These are phyloP conservation scores for Biston stratarius DNA, from an alignment of 2,888 invertebrate species.

Conservation along the genomic window DNA sequence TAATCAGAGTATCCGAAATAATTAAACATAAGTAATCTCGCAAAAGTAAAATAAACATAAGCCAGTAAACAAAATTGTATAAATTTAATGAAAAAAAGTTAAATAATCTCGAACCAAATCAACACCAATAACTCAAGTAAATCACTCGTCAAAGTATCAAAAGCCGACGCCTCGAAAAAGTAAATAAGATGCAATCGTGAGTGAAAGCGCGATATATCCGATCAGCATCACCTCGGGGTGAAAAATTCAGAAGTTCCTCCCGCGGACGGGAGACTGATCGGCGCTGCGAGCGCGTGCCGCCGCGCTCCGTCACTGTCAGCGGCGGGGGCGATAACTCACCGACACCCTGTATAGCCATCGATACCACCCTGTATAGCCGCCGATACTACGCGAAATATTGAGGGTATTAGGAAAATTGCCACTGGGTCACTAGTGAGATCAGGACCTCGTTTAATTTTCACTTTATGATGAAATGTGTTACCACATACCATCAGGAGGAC, in stretches of 20 bases:
- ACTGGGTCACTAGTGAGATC: conserved; percentile 48
- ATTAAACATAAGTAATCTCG: neutral
- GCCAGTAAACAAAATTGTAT: too few species aligned
- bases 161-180: neutral
- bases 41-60: too few species aligned
- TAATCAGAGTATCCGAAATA: too few species aligned
- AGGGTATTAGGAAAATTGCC: conserved; percentile 30
- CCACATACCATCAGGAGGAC: too few species aligned
- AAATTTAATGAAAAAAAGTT: neutral
- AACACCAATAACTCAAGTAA: neutral
- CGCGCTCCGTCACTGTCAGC: conserved; percentile 66
- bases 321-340: conserved; percentile 35
- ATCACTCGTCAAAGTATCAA: conserved; percentile 8
- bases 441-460: neutral
- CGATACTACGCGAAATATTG: too few species aligned
- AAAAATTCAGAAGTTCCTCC: conserved; percentile 34
- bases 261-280: neutral
- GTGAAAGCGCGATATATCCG: conserved; percentile 21
- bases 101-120: neutral
- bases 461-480: too few species aligned
- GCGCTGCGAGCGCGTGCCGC: conserved; percentile 50
- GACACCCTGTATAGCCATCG: conserved; percentile 51
- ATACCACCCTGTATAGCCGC: conserved; percentile 38
- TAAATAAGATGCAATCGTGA: conserved; percentile 21
- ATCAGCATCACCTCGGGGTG: conserved; percentile 26